Conservation (phyloP, 2,113 vertebrate genomes). For the Pseudorectes ferrugineus region DNA sequence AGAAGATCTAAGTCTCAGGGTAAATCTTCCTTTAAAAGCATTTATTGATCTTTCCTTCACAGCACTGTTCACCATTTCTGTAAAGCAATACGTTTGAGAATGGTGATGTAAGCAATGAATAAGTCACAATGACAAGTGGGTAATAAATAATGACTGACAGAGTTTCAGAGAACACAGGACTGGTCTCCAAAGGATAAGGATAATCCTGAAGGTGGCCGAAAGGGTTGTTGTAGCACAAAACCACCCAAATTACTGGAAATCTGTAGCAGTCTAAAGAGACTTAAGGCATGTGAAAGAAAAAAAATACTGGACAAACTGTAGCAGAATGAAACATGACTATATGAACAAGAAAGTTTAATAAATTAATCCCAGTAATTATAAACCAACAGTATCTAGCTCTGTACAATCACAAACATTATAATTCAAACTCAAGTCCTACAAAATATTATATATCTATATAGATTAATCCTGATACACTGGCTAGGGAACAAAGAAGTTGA, state of each 20-base stretch:
- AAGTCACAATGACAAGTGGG: slow-evolving; percentile 51
- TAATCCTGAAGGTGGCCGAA: neutral
- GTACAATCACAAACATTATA: neutral
- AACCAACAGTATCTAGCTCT: neutral
- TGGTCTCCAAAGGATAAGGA: neutral
- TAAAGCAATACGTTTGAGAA: slow-evolving; percentile 54
- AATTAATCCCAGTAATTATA: neutral
- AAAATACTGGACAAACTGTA: neutral
- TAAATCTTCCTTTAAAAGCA: slow-evolving; percentile 60
- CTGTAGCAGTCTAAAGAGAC: neutral
- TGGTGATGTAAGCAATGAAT: slow-evolving; percentile 63
- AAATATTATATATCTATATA: neutral
- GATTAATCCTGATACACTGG: neutral
- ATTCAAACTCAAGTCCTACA: neutral
- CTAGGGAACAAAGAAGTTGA: neutral
- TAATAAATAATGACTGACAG: slow-evolving; percentile 61
- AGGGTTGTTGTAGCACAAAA: neutral
- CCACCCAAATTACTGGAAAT: neutral
- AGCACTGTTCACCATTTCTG: slow-evolving; percentile 37
- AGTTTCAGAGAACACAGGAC: slow-evolving; percentile 8
- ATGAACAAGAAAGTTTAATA: neutral
- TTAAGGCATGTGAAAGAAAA: neutral
- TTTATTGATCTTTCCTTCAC: slow-evolving; percentile 57
- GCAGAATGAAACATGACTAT: neutral
- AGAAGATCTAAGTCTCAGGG: neutral